These are phyloP conservation scores for Dicycla oo DNA, from an alignment of 2,888 invertebrate genomes.

Conservation along the genomic window DNA sequence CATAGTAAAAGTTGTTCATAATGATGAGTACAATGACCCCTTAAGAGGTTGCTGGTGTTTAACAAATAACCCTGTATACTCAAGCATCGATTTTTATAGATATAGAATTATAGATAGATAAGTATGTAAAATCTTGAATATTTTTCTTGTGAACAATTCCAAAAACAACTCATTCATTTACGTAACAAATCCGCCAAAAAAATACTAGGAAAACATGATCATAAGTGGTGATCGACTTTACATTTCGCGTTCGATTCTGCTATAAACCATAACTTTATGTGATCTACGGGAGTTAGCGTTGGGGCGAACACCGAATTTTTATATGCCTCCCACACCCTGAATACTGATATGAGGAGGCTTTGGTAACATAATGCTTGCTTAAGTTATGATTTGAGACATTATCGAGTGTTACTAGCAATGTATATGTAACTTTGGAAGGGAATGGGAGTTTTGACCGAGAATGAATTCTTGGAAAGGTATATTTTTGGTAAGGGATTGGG, in stretches of 20 bases:
- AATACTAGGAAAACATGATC: slow-evolving; percentile 56
- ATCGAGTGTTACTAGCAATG: slow-evolving; percentile 23
- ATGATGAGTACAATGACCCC: too few species aligned
- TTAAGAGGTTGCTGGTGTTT: too few species aligned
- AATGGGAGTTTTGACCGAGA: not conserved
- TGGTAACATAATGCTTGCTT: slow-evolving; percentile 46
- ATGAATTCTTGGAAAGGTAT: not conserved
- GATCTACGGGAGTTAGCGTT: slow-evolving; percentile 78
- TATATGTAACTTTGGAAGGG: slow-evolving; percentile 14
- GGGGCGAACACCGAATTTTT: slow-evolving; percentile 77
- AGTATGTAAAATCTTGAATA: not conserved
- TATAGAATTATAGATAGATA: too few species aligned
- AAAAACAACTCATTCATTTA: slow-evolving; percentile 40
- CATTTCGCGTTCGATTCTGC: slow-evolving; percentile 75
- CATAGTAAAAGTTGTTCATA: too few species aligned
- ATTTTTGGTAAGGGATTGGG: not conserved
- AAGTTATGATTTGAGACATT: slow-evolving; percentile 56
- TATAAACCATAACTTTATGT: slow-evolving; percentile 84
- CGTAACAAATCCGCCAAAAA: slow-evolving; percentile 23
- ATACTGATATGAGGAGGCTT: slow-evolving; percentile 71
- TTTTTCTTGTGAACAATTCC: not conserved
- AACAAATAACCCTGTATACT: too few species aligned
- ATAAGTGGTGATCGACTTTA: slow-evolving; percentile 70
- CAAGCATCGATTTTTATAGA: too few species aligned
- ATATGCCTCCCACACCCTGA: slow-evolving; percentile 72